phyloP scores from a whole-genome alignment of 1,140 invertebrate species.

The Latrodectus geometricus region DNA sequence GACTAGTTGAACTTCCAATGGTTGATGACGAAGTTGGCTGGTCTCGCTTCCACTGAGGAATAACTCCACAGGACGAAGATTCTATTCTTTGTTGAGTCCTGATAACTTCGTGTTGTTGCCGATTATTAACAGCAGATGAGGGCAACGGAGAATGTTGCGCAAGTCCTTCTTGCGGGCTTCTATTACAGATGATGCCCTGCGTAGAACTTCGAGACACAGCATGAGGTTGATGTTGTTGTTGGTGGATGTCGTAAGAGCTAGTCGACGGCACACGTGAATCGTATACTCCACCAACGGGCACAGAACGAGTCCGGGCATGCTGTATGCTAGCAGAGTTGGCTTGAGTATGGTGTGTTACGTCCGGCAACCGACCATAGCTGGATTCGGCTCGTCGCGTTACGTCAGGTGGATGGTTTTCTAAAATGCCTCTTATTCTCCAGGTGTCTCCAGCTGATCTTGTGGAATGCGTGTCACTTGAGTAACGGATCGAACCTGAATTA shows the following conservation, averaged over 20 bases:
- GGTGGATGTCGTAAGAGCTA: conserved; percentile 54
- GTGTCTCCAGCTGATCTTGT: conserved; percentile 56
- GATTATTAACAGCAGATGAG: conserved; percentile 4
- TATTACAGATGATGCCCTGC: conserved; percentile 49
- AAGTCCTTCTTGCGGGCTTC: conserved; percentile 32
- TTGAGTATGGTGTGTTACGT: conserved; percentile 48
- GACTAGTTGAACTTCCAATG: conserved; percentile 20
- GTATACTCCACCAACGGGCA: conserved; percentile 51
- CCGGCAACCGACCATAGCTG: conserved; percentile 29
- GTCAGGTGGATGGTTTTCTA: conserved; percentile 51
- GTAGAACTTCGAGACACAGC: conserved; percentile 51
- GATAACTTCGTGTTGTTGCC: not conserved
- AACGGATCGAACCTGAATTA: conserved; percentile 20
- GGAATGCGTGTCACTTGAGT: conserved; percentile 44
- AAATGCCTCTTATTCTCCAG: conserved; percentile 52
- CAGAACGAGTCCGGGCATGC: conserved; percentile 51
- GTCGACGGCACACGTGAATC: conserved; percentile 48
- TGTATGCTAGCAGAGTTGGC: conserved; percentile 25
- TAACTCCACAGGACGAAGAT: not conserved
- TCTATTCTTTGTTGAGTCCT: conserved; percentile 4
- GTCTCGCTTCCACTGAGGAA: conserved; percentile 40
- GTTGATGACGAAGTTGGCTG: conserved; percentile 8
- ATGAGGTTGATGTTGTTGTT: conserved; percentile 38
- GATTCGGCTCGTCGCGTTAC: conserved; percentile 52
- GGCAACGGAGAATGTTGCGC: conserved; percentile 11